Base-by-base conservation (phyloP, 2,888 invertebrate species). In the Drosophila pseudotalamancana region DNA sequence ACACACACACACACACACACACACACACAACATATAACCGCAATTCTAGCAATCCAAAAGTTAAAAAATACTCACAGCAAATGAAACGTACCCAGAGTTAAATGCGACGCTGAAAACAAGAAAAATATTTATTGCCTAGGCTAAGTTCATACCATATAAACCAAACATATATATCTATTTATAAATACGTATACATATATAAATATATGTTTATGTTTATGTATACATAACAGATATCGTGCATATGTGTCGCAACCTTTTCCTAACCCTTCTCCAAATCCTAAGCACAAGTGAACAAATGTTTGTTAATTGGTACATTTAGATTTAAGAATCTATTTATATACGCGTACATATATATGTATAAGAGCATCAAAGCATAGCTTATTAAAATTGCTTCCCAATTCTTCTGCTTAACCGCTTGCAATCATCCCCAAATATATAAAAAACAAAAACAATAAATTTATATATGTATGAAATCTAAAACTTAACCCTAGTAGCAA, bases 121-220 rank as follows among this genome's bases (percentile, higher is more conserved):
- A 53, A 31, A 67, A 68, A 71, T 81, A 86, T 81, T 81, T 81
- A 81, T 81, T 81, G 81, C 56, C 57, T 83, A 81, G 87, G 53
- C 56, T 81, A 81, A 81, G 81, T 62, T 72, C 72, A 60, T 60
- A 78, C 59, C 27, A 37, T 29, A 70, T 67, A 64, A 48, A 43
- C 27, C 32, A 51, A 19, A 51, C 21, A 64, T 21, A 51, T 50
- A 49, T 39, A 43, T 35, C 43, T 46, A 61, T 12, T 48, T 29
- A 53, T 31, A 37, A 43, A 46, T 55, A 56, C 16, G 14, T 16
- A 37, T 43, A 42, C 27, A 34, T 29, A 57, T 53, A 46, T 35
- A 18, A 11, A 25, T 50, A 19, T 35, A 18, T 40, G n/a, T 25
- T n/a, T 34, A 39, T 31, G 29, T 27, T n/a, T n/a, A 48, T 40